A percentile compares a stretch with the other conserved stretches of the same genome.
phyloP scores from a whole-genome alignment of 1,140 invertebrate genomes.

The Thalassaphorura encarpata region DNA sequence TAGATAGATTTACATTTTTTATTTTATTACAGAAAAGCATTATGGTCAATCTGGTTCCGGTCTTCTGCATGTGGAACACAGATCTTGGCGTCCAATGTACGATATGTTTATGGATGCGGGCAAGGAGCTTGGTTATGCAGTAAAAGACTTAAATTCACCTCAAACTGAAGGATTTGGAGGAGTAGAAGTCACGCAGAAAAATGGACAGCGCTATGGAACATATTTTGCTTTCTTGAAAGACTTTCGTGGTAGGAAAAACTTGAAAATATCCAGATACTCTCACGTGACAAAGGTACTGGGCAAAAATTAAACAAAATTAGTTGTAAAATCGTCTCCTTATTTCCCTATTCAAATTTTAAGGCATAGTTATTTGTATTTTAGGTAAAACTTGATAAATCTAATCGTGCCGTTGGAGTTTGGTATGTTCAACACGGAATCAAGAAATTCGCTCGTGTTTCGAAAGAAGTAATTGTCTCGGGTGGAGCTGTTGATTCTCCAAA shows the following conservation, averaged over 20 bases:
- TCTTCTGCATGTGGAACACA: slow-evolving; percentile 13
- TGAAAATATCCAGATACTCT: slow-evolving; percentile 19
- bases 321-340: neutral
- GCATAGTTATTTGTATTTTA: slow-evolving; percentile 1
- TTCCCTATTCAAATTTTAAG: no score
- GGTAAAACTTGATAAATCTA: slow-evolving; percentile 21
- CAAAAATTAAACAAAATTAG: neutral
- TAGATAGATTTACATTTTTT: neutral
- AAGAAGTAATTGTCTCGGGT: slow-evolving; percentile 36
- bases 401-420: slow-evolving; percentile 17
- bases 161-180: slow-evolving; percentile 19
- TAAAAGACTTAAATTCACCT: slow-evolving; percentile 44
- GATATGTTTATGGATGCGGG: slow-evolving; percentile 44
- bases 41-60: slow-evolving; percentile 20
- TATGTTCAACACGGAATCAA: slow-evolving; percentile 14
- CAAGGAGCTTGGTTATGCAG: slow-evolving; percentile 41
- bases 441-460: slow-evolving; percentile 21
- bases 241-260: slow-evolving; percentile 8
- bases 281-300: slow-evolving; percentile 8
- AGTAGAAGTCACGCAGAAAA: slow-evolving; percentile 14
- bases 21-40: slow-evolving; percentile 16
- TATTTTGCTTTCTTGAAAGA: slow-evolving; percentile 13
- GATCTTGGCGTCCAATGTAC: slow-evolving; percentile 27
- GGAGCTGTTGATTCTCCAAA: slow-evolving; percentile 34
- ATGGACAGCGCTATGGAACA: slow-evolving; percentile 15